These are phyloP conservation scores for Cantharis rufa DNA, from an alignment of 2,888 invertebrate genomes.

Conservation along the genomic window DNA sequence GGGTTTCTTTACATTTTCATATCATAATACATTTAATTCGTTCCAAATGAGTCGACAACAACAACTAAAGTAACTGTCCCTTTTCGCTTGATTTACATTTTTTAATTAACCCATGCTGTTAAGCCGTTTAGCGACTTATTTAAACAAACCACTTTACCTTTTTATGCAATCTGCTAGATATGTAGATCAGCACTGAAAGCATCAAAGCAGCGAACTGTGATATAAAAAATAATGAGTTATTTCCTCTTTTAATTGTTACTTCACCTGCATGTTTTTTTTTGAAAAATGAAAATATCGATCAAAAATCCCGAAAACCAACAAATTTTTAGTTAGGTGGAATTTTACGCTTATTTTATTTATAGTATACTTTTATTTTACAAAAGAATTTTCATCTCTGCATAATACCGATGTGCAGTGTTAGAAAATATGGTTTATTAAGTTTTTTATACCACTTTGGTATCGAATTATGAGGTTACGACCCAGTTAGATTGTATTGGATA, in stretches of 20 bases:
- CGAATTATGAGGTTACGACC: conserved; percentile 20
- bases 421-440: not conserved
- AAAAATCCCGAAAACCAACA: not conserved
- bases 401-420: not conserved
- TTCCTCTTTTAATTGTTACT: not conserved
- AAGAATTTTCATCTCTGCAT: not conserved
- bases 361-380: no score
- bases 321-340: not conserved
- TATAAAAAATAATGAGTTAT: not conserved
- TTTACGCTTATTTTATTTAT: not conserved
- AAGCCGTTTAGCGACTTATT: not conserved
- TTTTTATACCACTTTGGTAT: not conserved
- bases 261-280: not conserved
- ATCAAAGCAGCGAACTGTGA: not conserved
- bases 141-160: not conserved
- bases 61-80: not conserved
- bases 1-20: not conserved
- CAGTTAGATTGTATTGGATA: conserved; percentile 17
- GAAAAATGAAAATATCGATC: not conserved
- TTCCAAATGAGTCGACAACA: not conserved
- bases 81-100: not conserved
- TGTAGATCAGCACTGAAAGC: not conserved
- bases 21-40: not conserved
- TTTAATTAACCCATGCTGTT: not conserved
- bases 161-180: not conserved